phyloP scores from a whole-genome alignment of 2,888 invertebrate species.

The Euphydryas editha region DNA sequence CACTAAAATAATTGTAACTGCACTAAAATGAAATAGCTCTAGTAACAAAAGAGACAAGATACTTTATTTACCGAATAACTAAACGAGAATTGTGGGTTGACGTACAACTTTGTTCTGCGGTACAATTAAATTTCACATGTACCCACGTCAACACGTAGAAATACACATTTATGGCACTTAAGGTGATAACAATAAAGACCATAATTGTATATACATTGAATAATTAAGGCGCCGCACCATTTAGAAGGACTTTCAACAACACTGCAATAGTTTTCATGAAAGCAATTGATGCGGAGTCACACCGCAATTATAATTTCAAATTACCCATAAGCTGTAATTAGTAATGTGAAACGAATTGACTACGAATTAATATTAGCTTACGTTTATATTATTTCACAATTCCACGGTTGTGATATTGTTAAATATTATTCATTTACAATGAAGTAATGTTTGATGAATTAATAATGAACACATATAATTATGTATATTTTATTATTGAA shows the following conservation, averaged over 20 bases:
- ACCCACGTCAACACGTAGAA: constrained; percentile 3
- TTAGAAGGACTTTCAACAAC: constrained; percentile 18
- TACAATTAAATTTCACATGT: constrained; percentile 36
- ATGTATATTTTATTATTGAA: too few relatives aligned
- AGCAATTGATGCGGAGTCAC: constrained; percentile 18
- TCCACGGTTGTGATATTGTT: background rate
- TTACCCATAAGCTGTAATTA: constrained; percentile 12
- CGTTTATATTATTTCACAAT: background rate
- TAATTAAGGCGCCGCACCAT: constrained; percentile 10
- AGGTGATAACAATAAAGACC: background rate
- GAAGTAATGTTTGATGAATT: too few relatives aligned
- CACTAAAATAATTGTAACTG: background rate
- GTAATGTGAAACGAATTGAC: background rate
- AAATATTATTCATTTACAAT: too few relatives aligned
- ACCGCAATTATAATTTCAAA: constrained; percentile 14
- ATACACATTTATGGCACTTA: constrained; percentile 9
- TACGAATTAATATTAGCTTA: background rate
- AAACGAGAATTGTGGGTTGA: constrained; percentile 36
- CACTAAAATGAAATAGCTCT: constrained; percentile 14
- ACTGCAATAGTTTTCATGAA: constrained; percentile 13
- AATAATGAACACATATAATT: too few relatives aligned
- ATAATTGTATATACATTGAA: background rate
- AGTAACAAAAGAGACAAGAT: constrained; percentile 31
- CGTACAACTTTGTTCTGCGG: constrained; percentile 35
- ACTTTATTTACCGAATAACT: constrained; percentile 39